phyloP scores from a whole-genome alignment of 2,113 vertebrate genomes.

The Tragelaphus buxtoni region DNA sequence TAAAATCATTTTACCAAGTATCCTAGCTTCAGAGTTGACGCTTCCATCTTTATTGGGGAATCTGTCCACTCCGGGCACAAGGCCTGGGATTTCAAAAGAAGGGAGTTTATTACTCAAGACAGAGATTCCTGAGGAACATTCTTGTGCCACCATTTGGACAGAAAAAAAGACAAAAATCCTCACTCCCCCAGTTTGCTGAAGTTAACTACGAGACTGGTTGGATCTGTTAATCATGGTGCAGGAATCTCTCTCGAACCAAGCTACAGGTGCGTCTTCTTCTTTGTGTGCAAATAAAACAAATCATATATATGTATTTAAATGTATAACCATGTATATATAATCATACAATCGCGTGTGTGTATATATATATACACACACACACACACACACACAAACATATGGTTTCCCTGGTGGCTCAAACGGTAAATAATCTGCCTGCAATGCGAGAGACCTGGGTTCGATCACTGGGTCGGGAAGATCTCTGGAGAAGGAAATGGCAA shows the following conservation, averaged over 20 bases:
- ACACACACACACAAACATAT: background rate
- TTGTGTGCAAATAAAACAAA: background rate
- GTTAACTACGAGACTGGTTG: fast-evolving
- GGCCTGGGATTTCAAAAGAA: background rate
- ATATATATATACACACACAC: background rate
- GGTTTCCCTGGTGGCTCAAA: background rate
- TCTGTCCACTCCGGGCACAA: background rate
- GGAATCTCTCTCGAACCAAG: background rate
- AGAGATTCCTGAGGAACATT: background rate
- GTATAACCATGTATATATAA: background rate
- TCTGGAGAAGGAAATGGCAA: background rate
- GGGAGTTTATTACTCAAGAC: background rate
- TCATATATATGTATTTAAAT: background rate
- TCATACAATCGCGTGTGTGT: background rate
- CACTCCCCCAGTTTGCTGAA: background rate
- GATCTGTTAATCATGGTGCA: fast-evolving
- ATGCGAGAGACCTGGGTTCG: background rate
- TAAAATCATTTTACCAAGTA: slow-evolving; percentile 34
- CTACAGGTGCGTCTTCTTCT: background rate
- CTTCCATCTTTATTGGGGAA: slow-evolving; percentile 22
- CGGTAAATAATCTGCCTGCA: background rate
- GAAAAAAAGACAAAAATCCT: background rate
- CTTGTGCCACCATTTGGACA: fast-evolving
- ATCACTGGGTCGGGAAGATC: background rate
- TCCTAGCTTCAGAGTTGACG: background rate